These are phyloP conservation scores for Dioctria linearis DNA, from an alignment of 2,888 invertebrate genomes.

Conservation along the genomic window DNA sequence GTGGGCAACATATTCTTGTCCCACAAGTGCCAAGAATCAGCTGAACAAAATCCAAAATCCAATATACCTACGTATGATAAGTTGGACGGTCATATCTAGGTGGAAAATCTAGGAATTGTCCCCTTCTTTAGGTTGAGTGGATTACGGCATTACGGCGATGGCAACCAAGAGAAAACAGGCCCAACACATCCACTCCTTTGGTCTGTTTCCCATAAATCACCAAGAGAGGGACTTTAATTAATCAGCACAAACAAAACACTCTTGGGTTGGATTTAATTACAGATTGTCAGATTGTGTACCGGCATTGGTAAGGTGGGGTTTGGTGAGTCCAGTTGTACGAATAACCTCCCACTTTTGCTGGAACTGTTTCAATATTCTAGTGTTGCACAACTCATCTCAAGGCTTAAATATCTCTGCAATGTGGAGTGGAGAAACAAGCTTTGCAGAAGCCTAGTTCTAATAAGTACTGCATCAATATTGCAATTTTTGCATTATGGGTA, in stretches of 20 bases:
- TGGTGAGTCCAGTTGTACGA: conserved; percentile 31
- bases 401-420: neutral
- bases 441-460: neutral
- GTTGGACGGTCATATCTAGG: conserved; percentile 29
- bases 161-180: neutral
- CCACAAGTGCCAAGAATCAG: conserved; percentile 10
- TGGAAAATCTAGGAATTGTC: conserved; percentile 48
- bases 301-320: conserved; percentile 51
- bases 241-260: conserved; percentile 58
- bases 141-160: neutral
- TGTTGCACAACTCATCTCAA: neutral
- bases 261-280: conserved; percentile 59
- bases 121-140: conserved; percentile 8
- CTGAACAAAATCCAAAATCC: conserved; percentile 23
- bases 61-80: conserved; percentile 14
- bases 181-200: neutral
- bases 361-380: neutral
- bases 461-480: neutral
- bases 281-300: conserved; percentile 56
- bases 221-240: conserved; percentile 58
- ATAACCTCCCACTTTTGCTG: neutral
- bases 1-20: neutral
- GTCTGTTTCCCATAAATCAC: conserved; percentile 58
- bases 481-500: too few relatives aligned
- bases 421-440: neutral